Percentiles rank a stretch among this genome's conserved stretches.
Evolutionary conservation across 2,888 invertebrate genomes (phyloP).

Genomic region (Drosophila demipolita): DNA sequence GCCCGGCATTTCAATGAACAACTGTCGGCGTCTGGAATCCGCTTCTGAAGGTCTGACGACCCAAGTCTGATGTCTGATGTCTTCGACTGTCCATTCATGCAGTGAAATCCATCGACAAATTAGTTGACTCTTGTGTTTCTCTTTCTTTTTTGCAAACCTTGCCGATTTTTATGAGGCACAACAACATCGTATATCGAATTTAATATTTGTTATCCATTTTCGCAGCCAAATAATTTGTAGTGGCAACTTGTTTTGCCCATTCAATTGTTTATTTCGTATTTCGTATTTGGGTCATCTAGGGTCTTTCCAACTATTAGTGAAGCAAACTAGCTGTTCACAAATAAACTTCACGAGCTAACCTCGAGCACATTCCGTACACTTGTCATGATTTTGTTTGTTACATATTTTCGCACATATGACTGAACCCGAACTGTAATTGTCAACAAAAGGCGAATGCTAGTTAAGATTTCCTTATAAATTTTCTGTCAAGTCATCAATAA

Average conservation of each 20-base stretch:
- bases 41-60: background rate
- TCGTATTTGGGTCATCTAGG: conserved; percentile 10
- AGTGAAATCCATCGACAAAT: conserved; percentile 54
- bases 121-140: conserved; percentile 54
- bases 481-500: conserved; percentile 71
- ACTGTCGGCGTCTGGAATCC: conserved; percentile 31
- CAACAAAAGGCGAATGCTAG: conserved; percentile 56
- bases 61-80: conserved; percentile 9
- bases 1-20: conserved; percentile 72
- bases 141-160: conserved; percentile 71
- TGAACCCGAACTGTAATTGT: conserved; percentile 57
- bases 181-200: conserved; percentile 43
- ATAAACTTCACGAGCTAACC: conserved; percentile 26
- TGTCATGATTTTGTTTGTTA: conserved; percentile 50
- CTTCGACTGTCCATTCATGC: conserved; percentile 18
- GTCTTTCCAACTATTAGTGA: background rate
- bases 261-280: conserved; percentile 43
- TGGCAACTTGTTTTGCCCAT: conserved; percentile 51
- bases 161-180: conserved; percentile 64
- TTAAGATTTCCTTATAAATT: conserved; percentile 50
- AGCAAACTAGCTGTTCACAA: background rate
- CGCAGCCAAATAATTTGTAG: conserved; percentile 57
- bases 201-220: conserved; percentile 58
- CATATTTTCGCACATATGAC: conserved; percentile 53
- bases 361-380: conserved; percentile 42